These are phyloP conservation scores for Carcharodon carcharias DNA, from an alignment of 2,797 vertebrate species.

Conservation along the genomic window DNA sequence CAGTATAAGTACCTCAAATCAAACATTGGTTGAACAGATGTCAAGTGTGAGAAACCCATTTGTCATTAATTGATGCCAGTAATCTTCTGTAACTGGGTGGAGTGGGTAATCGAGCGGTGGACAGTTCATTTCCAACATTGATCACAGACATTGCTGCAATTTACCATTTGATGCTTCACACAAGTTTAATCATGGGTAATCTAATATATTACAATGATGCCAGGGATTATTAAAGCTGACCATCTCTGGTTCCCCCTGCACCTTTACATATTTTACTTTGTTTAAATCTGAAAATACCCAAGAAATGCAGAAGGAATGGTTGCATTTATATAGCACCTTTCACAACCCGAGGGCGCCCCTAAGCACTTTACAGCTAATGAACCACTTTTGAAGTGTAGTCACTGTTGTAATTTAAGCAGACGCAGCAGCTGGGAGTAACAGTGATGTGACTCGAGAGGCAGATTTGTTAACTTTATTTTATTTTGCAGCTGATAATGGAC, in stretches of 20 bases:
- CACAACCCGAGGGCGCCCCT: neutral
- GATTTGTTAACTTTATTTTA: neutral
- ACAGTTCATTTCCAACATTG: neutral
- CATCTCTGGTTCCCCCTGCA: neutral
- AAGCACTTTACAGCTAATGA: neutral
- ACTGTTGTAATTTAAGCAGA: neutral
- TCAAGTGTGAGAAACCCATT: neutral
- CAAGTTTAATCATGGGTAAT: neutral
- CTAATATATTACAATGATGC: neutral
- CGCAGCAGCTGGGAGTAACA: neutral
- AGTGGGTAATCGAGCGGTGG: neutral
- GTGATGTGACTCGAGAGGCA: neutral
- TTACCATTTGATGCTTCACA: neutral
- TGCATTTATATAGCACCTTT: neutral
- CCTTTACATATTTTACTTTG: neutral
- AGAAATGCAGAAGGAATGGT: neutral
- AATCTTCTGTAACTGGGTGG: neutral
- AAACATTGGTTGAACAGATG: neutral
- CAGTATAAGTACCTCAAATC: neutral
- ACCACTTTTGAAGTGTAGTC: neutral
- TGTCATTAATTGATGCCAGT: neutral
- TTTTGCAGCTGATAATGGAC: slow-evolving; percentile 21
- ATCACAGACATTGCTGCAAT: neutral
- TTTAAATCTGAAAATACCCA: neutral
- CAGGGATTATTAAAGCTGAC: neutral